Evolutionary conservation across 2,888 invertebrate genomes (phyloP), one percentile per base, ranked within the genome.

Genomic region (Orchesella flavescens): DNA sequence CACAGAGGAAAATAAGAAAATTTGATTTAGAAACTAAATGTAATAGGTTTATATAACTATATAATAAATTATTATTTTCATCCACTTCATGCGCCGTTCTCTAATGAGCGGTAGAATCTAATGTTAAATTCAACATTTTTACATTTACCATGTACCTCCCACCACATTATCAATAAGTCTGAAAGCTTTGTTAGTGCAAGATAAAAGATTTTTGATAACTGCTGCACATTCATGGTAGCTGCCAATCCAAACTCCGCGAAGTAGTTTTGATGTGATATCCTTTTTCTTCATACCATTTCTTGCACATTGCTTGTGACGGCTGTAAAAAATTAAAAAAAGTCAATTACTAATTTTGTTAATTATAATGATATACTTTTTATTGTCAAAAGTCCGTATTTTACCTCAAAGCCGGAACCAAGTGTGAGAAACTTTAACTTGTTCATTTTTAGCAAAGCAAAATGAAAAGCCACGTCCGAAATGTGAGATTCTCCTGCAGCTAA

Each of bases 201-300:
- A 34, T 34, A 34, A 34, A 2, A 34, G n/a, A 4, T 34, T 34
- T 34, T 4, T 34, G 34, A 34, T 34, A 4, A 34, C 7, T 34
- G 7, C 34, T 59, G 7, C 19, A 19, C 49, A 68, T n/a, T 74
- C 81, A 17, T 75, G 43, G n/a, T 63, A 69, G 53, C 69, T 75
- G 21, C 68, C 19, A n/a, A n/a, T 82, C 75, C 53, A 82, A 69
- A 63, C 69, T 82, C 49, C 61, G 43, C 1, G 73, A 69, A 10
- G 49, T 17, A 3, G 65, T 23, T 43, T 82, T 75, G 59, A 82
- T 82, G 17, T 61, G 44, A 12, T 82, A 71, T 3, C 81, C 81
- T 63, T 82, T 82, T 15, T 75, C 81, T n/a, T 82, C 81, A 55
- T 82, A 75, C 81, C 81, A 82, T 19, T 75, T 74, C 21, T 61